Evolutionary conservation across 2,113 vertebrate species (phyloP).

Genomic region (Leucopsar rothschildi): DNA sequence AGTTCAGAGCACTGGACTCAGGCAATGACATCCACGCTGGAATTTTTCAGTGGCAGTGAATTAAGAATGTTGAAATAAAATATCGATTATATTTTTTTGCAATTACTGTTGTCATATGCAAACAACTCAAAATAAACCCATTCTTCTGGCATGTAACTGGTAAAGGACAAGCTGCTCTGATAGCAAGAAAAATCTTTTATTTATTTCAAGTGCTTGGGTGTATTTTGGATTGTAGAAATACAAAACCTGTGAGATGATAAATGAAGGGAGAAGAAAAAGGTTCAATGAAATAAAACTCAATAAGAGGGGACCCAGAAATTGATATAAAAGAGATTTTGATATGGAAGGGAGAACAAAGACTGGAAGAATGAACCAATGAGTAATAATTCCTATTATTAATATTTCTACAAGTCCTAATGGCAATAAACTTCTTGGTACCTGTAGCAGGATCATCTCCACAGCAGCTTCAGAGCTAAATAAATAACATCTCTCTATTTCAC

Average conservation of each 20-base stretch:
- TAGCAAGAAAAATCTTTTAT: not conserved
- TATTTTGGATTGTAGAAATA: not conserved
- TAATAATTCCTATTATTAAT: too few relatives aligned
- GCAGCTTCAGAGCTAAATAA: not conserved
- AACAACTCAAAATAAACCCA: not conserved
- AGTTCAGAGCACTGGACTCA: not conserved
- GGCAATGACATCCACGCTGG: accelerated
- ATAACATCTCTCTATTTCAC: not conserved
- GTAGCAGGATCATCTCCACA: not conserved
- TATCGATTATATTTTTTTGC: not conserved
- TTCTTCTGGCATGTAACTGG: not conserved
- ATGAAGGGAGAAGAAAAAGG: not conserved
- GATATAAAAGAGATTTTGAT: not conserved
- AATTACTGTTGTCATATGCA: not conserved
- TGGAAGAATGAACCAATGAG: not conserved
- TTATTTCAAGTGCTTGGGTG: not conserved
- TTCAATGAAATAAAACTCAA: not conserved
- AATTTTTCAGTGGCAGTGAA: not conserved
- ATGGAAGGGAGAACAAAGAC: not conserved
- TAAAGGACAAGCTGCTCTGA: not conserved
- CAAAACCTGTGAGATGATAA: not conserved
- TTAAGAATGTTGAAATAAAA: not conserved
- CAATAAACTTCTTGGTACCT: not conserved
- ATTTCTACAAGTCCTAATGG: not conserved
- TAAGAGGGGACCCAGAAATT: not conserved